Base-by-base conservation (phyloP, 1,140 invertebrate species). In the Nylanderia fulva region DNA sequence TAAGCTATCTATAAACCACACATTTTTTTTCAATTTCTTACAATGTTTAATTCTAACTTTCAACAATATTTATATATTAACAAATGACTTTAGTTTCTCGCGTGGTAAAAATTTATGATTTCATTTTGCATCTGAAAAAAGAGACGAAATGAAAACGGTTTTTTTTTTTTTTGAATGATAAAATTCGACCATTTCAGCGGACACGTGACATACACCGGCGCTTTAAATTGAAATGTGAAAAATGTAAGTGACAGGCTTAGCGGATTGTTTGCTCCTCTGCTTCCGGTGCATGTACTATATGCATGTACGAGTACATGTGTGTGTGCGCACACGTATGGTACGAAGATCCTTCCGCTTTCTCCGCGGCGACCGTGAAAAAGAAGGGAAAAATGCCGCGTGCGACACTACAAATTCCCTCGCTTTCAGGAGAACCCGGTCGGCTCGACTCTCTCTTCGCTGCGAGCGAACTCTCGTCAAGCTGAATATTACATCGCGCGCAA, bases 401-500 rank as follows among this genome's bases (percentile, higher is more conserved):
- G 74, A 76, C 56, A 76, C 33, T 13, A 36, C 48, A 54, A 48
- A 42, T 60, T 39, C 27, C 18, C 6, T 24, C 56, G 27, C 60
- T 15, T 13, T 39, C 33, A 27, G 21, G 24, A 33, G 13, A 42
- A n/a, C n/a, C 29, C 58, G 39, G 8, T 21, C 71, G 29, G 71
- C 8, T 24, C 42, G 21, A n/a, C 4, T 11, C 21, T 69, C 42
- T 52, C 24, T n/a, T n/a, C 33, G 2, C 48, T 39, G 21, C 45
- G 63, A 29, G 76, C 42, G 76, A 80, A 58, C 64, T 58, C 64
- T 71, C 69, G 33, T 63, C 42, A 24, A 58, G 36, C 66, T 82
- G 77, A 82, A 72, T 82, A 82, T 82, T 82, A 82, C 77, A 82
- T 82, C 54, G 64, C 52, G 66, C 77, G 77, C 77, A 71, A 80